Conservation (phyloP, 2,888 invertebrate species). For the Eupithecia insigniata region DNA sequence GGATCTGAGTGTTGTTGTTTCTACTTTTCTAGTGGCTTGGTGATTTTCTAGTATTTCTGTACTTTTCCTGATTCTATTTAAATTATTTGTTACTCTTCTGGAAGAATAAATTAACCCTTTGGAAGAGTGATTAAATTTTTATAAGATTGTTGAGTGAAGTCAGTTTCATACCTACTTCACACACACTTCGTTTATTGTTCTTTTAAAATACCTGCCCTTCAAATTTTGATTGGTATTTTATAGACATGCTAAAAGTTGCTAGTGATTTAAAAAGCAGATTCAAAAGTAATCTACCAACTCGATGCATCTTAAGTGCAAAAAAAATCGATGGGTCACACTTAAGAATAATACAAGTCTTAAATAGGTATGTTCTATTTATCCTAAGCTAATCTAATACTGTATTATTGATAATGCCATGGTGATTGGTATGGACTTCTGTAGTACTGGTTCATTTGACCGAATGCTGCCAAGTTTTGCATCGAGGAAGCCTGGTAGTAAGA, state of each 20-base stretch:
- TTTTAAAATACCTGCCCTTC: neutral
- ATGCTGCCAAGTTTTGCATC: slow-evolving; percentile 48
- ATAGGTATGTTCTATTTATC: neutral
- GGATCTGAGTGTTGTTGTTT: neutral
- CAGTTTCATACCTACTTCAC: no score
- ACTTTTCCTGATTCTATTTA: neutral
- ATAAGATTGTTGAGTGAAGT: neutral
- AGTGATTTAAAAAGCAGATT: neutral
- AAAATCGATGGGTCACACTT: neutral
- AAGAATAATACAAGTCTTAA: slow-evolving; percentile 16
- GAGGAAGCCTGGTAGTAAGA: slow-evolving; percentile 52
- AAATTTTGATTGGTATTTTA: neutral
- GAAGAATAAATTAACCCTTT: neutral
- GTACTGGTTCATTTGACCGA: slow-evolving; percentile 60
- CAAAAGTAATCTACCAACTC: slow-evolving; percentile 4
- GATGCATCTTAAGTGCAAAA: neutral
- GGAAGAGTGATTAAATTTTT: neutral
- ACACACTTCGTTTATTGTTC: neutral
- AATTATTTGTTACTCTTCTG: neutral
- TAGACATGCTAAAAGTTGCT: neutral
- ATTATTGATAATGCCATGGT: slow-evolving; percentile 70
- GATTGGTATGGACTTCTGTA: slow-evolving; percentile 72
- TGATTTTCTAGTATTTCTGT: neutral
- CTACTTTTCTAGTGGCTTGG: neutral
- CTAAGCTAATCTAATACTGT: slow-evolving; percentile 46